phyloP scores from a whole-genome alignment of 2,113 vertebrate species.

The Probosciger aterrimus region DNA sequence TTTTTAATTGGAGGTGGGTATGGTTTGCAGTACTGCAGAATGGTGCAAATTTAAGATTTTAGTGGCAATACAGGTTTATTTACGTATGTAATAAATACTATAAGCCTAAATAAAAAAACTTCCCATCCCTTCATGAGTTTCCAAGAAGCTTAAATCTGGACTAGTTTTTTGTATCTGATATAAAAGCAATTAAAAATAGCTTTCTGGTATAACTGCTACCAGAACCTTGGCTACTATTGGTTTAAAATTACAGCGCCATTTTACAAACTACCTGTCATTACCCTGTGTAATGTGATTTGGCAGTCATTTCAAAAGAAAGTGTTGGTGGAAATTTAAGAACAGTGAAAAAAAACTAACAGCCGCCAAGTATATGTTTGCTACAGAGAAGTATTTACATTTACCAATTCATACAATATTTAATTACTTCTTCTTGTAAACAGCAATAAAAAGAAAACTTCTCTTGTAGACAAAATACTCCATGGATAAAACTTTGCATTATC shows the following conservation, averaged over 20 bases:
- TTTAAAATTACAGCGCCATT: background rate
- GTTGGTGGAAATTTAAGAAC: background rate
- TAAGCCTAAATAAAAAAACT: background rate
- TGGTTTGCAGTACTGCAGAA: background rate
- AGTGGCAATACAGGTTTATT: background rate
- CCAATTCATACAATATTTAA: background rate
- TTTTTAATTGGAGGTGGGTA: background rate
- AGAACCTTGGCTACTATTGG: background rate
- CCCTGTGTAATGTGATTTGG: background rate
- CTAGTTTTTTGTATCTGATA: background rate
- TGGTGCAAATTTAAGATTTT: background rate
- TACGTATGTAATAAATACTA: background rate
- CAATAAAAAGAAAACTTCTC: background rate
- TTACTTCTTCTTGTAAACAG: background rate
- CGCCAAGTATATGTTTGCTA: background rate
- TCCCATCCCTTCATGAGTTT: background rate
- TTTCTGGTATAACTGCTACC: background rate
- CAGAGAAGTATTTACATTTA: background rate
- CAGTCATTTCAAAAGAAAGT: background rate
- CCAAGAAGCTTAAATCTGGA: background rate
- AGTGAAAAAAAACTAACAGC: background rate
- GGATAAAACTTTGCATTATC: background rate
- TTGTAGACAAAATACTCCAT: background rate
- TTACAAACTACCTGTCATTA: background rate
- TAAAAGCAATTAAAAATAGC: background rate